Evolutionary conservation across 30 jellyfish, hydroid and myxozoan species (phyloP).

Genomic region (Chrysaora quinquecirrha): DNA sequence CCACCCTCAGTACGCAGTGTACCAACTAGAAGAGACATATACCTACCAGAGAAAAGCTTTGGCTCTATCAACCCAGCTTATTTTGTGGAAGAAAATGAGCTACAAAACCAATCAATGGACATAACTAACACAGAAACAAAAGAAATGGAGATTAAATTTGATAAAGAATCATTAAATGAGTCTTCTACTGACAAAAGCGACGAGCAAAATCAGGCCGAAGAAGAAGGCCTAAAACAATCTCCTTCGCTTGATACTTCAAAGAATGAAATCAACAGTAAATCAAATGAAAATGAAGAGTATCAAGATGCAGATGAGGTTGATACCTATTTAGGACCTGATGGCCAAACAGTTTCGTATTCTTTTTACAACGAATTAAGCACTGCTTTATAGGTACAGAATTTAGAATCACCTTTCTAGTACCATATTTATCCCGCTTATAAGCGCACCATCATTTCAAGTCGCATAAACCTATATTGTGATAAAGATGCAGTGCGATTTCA

Average conservation of each 20-base stretch:
- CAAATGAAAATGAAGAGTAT: not conserved
- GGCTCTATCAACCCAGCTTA: conserved; percentile 72
- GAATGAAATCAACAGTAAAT: not conserved
- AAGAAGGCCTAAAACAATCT: not conserved
- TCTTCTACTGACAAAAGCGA: conserved; percentile 54
- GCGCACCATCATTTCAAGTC: no score
- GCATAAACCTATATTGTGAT: no score
- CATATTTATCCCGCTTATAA: no score
- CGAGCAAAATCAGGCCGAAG: no score
- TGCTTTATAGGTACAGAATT: no score
- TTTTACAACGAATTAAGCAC: conserved; percentile 46
- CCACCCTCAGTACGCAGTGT: conserved; percentile 92
- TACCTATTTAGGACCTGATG: conserved; percentile 25
- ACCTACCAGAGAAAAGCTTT: conserved; percentile 73
- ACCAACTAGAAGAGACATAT: conserved; percentile 83
- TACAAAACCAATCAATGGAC: not conserved
- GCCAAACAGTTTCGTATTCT: conserved; percentile 1
- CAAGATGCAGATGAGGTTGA: conserved; percentile 12
- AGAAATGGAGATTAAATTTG: conserved; percentile 26
- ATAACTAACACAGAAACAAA: not conserved
- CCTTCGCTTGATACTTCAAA: not conserved
- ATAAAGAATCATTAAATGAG: conserved; percentile 28
- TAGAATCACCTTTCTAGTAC: no score
- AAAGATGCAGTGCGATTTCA: no score
- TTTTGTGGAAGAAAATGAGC: conserved; percentile 31